phyloP scores from a whole-genome alignment of 2,797 vertebrate genomes.

The Ispidina picta region DNA sequence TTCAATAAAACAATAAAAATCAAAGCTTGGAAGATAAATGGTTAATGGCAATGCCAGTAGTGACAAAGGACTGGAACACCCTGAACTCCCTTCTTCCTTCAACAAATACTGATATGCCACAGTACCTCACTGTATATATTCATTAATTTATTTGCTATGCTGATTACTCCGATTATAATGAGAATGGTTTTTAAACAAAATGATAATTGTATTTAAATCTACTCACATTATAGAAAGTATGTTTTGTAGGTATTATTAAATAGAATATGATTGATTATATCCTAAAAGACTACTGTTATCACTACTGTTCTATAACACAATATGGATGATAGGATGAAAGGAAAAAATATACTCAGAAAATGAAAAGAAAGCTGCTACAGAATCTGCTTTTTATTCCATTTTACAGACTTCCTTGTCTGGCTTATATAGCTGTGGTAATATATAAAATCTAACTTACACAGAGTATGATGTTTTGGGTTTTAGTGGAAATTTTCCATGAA shows the following conservation, averaged over 20 bases:
- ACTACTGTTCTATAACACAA: not conserved
- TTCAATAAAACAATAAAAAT: not conserved
- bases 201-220: not conserved
- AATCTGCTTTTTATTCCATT: not conserved
- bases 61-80: not conserved
- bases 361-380: not conserved
- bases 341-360: not conserved
- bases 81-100: not conserved
- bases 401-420: not conserved
- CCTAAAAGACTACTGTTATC: not conserved
- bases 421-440: not conserved
- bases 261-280: not conserved
- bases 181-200: not conserved
- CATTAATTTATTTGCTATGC: not conserved
- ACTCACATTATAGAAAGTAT: not conserved
- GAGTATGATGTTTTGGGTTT: not conserved
- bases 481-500: not conserved
- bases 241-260: not conserved
- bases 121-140: not conserved
- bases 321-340: not conserved
- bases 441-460: not conserved
- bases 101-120: not conserved
- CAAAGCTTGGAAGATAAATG: not conserved
- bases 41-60: not conserved
- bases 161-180: not conserved